These are phyloP conservation scores for Papilio machaon DNA, from an alignment of 1,140 invertebrate species.

Conservation along the genomic window DNA sequence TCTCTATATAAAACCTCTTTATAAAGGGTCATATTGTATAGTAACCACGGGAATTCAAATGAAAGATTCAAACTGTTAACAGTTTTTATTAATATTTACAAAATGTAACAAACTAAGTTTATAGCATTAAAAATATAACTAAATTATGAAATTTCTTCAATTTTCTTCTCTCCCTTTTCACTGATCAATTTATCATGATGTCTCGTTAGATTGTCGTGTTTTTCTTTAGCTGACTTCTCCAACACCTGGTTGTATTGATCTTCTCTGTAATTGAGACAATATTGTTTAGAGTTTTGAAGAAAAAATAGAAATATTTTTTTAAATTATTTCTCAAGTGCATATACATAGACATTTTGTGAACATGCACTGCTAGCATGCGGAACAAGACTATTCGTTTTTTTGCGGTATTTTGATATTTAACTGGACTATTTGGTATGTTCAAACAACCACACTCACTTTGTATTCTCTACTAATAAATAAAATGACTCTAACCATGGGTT, in stretches of 20 bases:
- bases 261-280: slow-evolving; percentile 52
- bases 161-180: slow-evolving; percentile 54
- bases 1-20: too few relatives aligned
- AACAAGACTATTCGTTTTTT: too few relatives aligned
- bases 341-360: too few relatives aligned
- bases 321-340: too few relatives aligned
- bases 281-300: not conserved
- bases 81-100: slow-evolving; percentile 22
- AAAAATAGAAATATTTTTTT: too few relatives aligned
- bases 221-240: slow-evolving; percentile 61
- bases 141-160: slow-evolving; percentile 51
- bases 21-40: not conserved
- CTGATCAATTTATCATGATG: slow-evolving; percentile 60
- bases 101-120: slow-evolving; percentile 6
- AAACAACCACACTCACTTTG: too few relatives aligned
- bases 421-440: too few relatives aligned
- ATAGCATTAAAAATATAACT: slow-evolving; percentile 10
- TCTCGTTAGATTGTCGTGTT: slow-evolving; percentile 61
- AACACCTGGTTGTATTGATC: slow-evolving; percentile 61
- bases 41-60: not conserved
- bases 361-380: too few relatives aligned
- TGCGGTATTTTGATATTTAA: too few relatives aligned
- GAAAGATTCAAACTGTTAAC: not conserved
- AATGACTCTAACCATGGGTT: too few relatives aligned
- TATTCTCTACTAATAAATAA: too few relatives aligned